Conservation (phyloP, 2,888 invertebrate species). For the Drosophila tanythrix region DNA sequence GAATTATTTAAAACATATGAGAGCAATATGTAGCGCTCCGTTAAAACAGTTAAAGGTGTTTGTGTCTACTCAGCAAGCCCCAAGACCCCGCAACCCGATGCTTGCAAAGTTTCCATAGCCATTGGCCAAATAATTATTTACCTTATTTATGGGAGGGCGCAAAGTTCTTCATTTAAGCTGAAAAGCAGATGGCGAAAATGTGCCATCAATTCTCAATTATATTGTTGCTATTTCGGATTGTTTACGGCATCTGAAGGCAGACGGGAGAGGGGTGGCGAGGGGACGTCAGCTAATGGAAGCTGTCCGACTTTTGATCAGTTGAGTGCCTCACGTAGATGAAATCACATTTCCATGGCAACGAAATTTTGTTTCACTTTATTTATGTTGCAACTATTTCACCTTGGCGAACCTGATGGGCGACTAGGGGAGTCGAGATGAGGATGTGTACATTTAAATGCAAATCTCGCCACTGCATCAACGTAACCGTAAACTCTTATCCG, state of each 20-base stretch:
- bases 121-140: slow-evolving; percentile 32
- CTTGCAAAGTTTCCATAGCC: slow-evolving; percentile 1
- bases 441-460: slow-evolving; percentile 13
- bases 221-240: slow-evolving; percentile 27
- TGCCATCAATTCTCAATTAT: slow-evolving; percentile 48
- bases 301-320: slow-evolving; percentile 13
- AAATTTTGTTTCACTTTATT: slow-evolving; percentile 23
- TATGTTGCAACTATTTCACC: slow-evolving; percentile 35
- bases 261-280: not conserved
- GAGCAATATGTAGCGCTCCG: not conserved
- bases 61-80: no score
- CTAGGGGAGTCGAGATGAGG: not conserved
- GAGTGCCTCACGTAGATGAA: slow-evolving; percentile 28
- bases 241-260: slow-evolving; percentile 4
- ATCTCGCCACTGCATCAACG: slow-evolving; percentile 9
- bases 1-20: not conserved
- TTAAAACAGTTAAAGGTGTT: not conserved
- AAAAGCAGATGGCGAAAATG: slow-evolving; percentile 38
- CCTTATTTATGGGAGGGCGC: slow-evolving; percentile 18
- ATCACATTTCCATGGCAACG: slow-evolving; percentile 22
- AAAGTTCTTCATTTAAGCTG: slow-evolving; percentile 31
- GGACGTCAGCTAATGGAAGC: slow-evolving; percentile 4
- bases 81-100: not conserved
- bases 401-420: not conserved
- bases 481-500: slow-evolving; percentile 13